Evolutionary conservation across 2,113 vertebrate genomes (phyloP), one percentile per base, ranked within the genome.

Genomic region (Epinephelus cyanopodus): DNA sequence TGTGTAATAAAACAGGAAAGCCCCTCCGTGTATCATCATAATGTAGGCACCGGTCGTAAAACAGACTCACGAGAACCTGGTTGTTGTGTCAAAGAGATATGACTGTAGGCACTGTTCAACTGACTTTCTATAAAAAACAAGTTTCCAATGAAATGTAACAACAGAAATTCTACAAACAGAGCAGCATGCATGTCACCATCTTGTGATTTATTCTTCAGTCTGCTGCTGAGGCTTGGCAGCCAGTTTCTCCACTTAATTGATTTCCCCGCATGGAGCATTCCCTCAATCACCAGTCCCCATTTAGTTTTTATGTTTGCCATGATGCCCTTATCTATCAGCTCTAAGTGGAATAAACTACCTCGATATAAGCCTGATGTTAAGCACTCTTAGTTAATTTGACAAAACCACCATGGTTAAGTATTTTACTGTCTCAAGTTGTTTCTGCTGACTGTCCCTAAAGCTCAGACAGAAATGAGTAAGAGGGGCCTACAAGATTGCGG

Each of bases 1-100:
- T 45, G 66, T 60, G 79, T 52, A 83, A 85, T 80, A 85, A 90
- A 92, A 82, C 52, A 84, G 79, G 69, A 88, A 82, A 85, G 65
- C 64, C 89, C 85, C 67, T 80, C 45, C 4, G 61, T 58, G 75
- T 69, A 80, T 81, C 79, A 54, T 79, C 42, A 66, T 57, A 39
- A 89, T 66, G 71, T 80, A 75, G 27, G 18, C 57, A 65, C 45
- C 29, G 65, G 21, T 63, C 39, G 77, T 87, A 87, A 87, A 93
- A 83, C 33, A 45, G 68, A 66, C 66, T 82, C 79, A 74, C 23
- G 9, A 60, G 79, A 78, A 74, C 70, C 82, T 77, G 69, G 81
- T 86, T 77, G 84, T 74, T 84, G 74, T 72, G 79, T 81, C 45
- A 83, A 74, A 79, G 19, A 39, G 33, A 77, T 29, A 53, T 37